Evolutionary conservation across 2,113 vertebrate genomes (phyloP), one percentile per base, ranked within the genome.

Genomic region (Lamprotornis superbus): DNA sequence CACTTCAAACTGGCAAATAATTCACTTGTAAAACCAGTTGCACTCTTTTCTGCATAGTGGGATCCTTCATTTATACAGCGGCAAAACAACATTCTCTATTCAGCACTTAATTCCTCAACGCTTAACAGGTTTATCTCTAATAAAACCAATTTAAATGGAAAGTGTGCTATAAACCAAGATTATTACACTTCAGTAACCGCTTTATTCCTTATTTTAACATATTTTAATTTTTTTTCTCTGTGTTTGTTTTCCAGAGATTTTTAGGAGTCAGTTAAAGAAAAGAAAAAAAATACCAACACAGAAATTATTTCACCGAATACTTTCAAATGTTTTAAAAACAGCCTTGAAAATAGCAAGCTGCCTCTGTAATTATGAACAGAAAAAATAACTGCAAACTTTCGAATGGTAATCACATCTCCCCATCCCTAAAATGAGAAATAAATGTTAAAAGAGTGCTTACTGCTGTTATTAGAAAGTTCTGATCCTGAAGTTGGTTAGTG

Each of bases 401-500:
- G 23, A 93, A 91, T 92, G 90, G 83, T 87, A 97, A 97, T 95
- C 92, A 73, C 90, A 93, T 90, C 94, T 94, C 47, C 75, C 88
- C 56, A 76, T 79, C 75, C 69, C 57, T 80, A 85, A 94, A 95
- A 96, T 52, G 94, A 97, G 93, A 92, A 97, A 89, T 92, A 94
- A 94, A 96, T 49, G 85, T 74, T 93, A 96, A 95, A 97, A 90
- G 85, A 94, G 75, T 77, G 93, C 94, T 94, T 95, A 76, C 33
- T 97, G 90, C 71, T 33, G 46, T 94, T 96, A 88, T 96, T 93
- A 92, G 89, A 94, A 93, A 96, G 89, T 95, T 97, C 94, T 87
- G 92, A 96, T 96, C 97, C 90, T 88, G 83, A 92, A 97, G 96
- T 95, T 91, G 92, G 88, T 97, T 97, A 97, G 94, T 87, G 87